Evolutionary conservation across 64 coral and sea anemone species (phyloP), one percentile per base, ranked within the genome.

Genomic region (Montipora efflorescens): DNA sequence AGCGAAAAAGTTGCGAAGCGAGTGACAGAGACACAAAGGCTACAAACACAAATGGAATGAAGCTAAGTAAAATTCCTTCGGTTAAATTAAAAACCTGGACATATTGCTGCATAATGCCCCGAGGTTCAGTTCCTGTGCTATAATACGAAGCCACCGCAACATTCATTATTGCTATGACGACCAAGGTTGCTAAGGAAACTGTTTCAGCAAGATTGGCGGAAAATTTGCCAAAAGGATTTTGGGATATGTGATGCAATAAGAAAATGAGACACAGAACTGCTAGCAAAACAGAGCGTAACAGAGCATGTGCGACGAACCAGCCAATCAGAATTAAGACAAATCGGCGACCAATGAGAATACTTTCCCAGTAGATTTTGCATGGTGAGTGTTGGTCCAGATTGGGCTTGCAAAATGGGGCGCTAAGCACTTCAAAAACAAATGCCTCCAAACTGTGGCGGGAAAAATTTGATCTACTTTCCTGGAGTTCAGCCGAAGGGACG

Each of bases 291-390:
- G 72, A 58, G 8, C 90, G 70, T 2, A 85, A 52, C 12, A 92
- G 59, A 7, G 52, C 43, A 5, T 92, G 52, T 6, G 28, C 5
- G 1, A 77, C 20, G 22, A 76, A 75, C 2, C 23, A 84, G 70
- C 74, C 79, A 28, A 92, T 48, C 53, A 23, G n/a, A 51, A 92
- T 92, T 36, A 92, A 11, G 16, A 85, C n/a, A 48, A 92, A 92
- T 61, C 90, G 80, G 2, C 90, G 69, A 19, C 90, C 90, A 49
- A 85, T 85, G 5, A 92, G 79, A 76, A 92, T 51, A 50, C 90
- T 64, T 48, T 92, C 90, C 90, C 90, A 92, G 69, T 85, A 59
- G n/a, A 92, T 22, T 51, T 48, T 85, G 48, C 90, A 79, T 72
- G 15, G 19, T 44, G 62, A 48, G n/a, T 16, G 14, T 44, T 75